Conservation (phyloP, 2,113 vertebrate species). For the Grammomys surdaster region DNA sequence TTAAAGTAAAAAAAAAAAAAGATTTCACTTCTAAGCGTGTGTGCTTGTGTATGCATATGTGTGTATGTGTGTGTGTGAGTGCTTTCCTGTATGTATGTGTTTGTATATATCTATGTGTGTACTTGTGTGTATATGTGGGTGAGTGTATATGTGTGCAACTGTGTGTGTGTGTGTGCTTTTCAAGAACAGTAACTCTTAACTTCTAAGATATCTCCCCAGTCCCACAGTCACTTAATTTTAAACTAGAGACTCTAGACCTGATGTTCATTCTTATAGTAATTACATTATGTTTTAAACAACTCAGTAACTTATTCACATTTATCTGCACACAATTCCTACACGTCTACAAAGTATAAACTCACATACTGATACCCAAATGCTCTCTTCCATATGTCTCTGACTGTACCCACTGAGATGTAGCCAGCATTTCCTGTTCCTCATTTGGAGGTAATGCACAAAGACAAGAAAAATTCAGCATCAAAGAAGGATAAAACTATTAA, state of each 20-base stretch:
- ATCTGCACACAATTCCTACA: neutral
- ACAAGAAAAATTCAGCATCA: neutral
- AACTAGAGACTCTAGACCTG: neutral
- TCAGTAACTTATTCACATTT: neutral
- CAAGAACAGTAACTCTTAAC: neutral
- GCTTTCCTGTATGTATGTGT: too few species aligned
- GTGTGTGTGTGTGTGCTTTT: neutral
- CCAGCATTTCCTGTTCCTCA: neutral
- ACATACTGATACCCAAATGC: neutral
- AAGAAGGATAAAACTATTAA: neutral
- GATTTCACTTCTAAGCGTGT: neutral
- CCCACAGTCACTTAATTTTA: neutral
- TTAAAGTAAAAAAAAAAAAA: neutral
- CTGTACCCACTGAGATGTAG: constrained; percentile 4
- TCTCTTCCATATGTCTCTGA: neutral
- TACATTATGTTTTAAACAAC: constrained; percentile 11
- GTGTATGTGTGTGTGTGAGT: neutral
- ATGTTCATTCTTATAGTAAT: neutral
- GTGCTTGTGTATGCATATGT: neutral
- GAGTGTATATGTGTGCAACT: neutral
- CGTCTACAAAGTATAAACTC: neutral
- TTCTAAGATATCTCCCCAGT: neutral
- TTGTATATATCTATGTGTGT: neutral
- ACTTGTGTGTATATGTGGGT: neutral
- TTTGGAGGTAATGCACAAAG: constrained; percentile 10